Evolutionary conservation across 2,888 invertebrate species (phyloP), one percentile per base, ranked within the genome.

Genomic region (Tenthredo livida): DNA sequence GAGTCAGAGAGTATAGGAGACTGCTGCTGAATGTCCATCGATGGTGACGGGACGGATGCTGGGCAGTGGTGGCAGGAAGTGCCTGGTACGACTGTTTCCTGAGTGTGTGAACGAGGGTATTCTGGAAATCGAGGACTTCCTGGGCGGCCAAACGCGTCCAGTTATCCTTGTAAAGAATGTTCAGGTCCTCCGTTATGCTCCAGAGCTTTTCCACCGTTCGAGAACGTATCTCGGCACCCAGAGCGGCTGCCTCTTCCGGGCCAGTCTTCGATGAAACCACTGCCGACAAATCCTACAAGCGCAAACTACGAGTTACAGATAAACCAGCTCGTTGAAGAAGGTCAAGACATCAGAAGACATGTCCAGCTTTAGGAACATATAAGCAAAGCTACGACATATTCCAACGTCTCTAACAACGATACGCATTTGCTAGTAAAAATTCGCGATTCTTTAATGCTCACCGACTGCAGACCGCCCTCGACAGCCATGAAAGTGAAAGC

Each of bases 11-110:
- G 93, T 98, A 99, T 80, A 99, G 95, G 92, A 98, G 97, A 89
- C 98, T 98, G 88, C 97, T 97, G 87, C 98, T 97, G 93, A 98
- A 98, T 75, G 97, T 97, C 98, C 98, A 98, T 89, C 96, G 95
- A 91, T 97, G 96, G 89, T 96, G 92, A 37, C 89, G 90, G 29
- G 88, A 82, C 58, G 90, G 90, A 70, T 83, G 83, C 91, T 54
- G 93, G 94, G 17, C 94, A 94, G 78, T 83, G 29, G 83, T 83
- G 25, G 70, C 83, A 33, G 83, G 83, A 70, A 83, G 84, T 67
- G 72, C 84, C 61, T 90, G 87, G 84, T 70, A 83, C 9, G 75
- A 90, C 89, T 83, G 83, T 70, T 83, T 83, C 67, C 47, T 70
- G 47, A 83, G 83, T 25, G 83, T 67, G 50, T 90, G 90, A 10